Conservation (phyloP, 2,888 invertebrate genomes). For the Andrena marginata region DNA sequence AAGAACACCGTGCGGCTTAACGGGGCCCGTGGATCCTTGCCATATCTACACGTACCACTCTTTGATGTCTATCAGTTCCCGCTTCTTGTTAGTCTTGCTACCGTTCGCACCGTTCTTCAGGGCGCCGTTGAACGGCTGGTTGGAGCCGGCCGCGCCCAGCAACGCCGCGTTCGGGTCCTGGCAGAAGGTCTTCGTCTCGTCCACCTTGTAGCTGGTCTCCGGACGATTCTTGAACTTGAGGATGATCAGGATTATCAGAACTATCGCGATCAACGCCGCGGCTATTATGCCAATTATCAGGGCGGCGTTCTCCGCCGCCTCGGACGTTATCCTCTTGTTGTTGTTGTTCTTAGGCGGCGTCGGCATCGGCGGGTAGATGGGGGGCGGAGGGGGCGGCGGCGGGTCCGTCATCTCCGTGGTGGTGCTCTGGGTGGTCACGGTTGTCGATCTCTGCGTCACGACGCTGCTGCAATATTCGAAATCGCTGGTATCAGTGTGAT, state of each 20-base stretch:
- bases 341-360: conserved; percentile 83
- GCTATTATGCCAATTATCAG: conserved; percentile 96
- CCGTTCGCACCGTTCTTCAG: conserved; percentile 80
- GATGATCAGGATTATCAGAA: conserved; percentile 95
- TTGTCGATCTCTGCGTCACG: conserved; percentile 76
- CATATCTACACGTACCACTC: conserved; percentile 96
- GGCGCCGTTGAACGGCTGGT: conserved; percentile 84
- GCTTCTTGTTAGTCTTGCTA: conserved; percentile 88
- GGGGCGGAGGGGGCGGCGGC: conserved; percentile 81
- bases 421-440: conserved; percentile 75
- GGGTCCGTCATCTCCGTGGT: conserved; percentile 82
- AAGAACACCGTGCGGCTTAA: conserved; percentile 31
- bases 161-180: conserved; percentile 93
- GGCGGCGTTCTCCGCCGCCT: conserved; percentile 91
- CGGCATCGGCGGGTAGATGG: conserved; percentile 82
- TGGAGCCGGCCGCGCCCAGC: conserved; percentile 87
- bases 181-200: conserved; percentile 92
- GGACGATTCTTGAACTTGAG: conserved; percentile 94
- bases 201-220: conserved; percentile 97
- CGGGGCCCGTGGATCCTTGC: conserved; percentile 11
- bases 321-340: conserved; percentile 87
- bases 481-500: background rate
- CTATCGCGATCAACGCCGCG: conserved; percentile 95
- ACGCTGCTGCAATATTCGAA: conserved; percentile 72
- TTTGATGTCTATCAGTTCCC: conserved; percentile 95